Conservation (phyloP, 2,888 invertebrate species). For the Ophraella communa region DNA sequence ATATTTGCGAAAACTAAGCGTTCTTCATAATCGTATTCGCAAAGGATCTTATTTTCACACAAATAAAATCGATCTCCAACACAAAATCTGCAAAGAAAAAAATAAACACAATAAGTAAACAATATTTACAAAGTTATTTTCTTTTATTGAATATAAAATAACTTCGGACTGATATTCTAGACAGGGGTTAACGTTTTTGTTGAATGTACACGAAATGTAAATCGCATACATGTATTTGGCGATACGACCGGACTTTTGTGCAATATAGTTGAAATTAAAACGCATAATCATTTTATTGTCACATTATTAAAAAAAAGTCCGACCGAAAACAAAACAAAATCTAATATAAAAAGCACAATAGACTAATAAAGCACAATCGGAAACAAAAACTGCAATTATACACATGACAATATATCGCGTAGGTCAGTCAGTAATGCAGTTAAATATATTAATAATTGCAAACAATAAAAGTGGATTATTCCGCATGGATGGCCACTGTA, state of each 20-base stretch:
- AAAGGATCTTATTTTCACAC: slow-evolving; percentile 96
- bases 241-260: slow-evolving; percentile 36
- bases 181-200: too few species aligned
- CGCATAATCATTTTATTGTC: slow-evolving; percentile 52
- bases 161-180: too few species aligned
- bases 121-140: too few species aligned
- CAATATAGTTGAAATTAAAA: slow-evolving; percentile 42
- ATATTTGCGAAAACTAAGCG: slow-evolving; percentile 93
- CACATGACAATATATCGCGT: slow-evolving; percentile 55
- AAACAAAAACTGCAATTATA: slow-evolving; percentile 57
- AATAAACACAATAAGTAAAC: too few species aligned
- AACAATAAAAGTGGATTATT: slow-evolving; percentile 60
- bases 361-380: slow-evolving; percentile 57
- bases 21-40: slow-evolving; percentile 98
- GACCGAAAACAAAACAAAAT: slow-evolving; percentile 53
- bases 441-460: slow-evolving; percentile 60
- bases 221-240: too few species aligned
- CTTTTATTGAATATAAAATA: too few species aligned
- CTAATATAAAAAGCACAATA: slow-evolving; percentile 57
- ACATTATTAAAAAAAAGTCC: slow-evolving; percentile 55
- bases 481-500: slow-evolving; percentile 54
- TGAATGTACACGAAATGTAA: too few species aligned
- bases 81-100: slow-evolving; percentile 83
- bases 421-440: slow-evolving; percentile 55
- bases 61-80: slow-evolving; percentile 97